Evolutionary conservation across 2,797 vertebrate genomes (phyloP).

Genomic region (Cirrhinus mrigala): DNA sequence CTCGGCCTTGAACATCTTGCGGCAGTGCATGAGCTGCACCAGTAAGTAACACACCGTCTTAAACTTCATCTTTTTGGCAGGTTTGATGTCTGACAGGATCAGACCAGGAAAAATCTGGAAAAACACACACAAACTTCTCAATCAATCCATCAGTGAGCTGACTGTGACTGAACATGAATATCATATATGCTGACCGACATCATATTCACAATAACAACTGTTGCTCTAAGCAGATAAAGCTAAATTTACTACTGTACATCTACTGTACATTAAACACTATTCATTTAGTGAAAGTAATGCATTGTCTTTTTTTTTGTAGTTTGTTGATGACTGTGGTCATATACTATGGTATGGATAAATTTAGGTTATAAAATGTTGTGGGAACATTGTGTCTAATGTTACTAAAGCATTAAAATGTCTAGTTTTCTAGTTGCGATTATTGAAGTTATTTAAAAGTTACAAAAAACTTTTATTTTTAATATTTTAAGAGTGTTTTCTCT

Average conservation of each 20-base stretch:
- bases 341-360: too few relatives aligned
- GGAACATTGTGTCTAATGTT: too few relatives aligned
- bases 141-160: neutral
- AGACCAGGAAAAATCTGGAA: slow-evolving; percentile 88
- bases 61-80: slow-evolving; percentile 92
- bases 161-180: neutral
- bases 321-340: neutral
- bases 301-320: neutral
- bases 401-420: neutral
- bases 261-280: too few relatives aligned
- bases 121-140: neutral
- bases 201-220: neutral
- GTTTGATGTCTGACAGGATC: slow-evolving; percentile 91
- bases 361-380: too few relatives aligned
- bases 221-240: neutral
- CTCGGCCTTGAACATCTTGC: slow-evolving; percentile 93
- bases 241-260: too few relatives aligned
- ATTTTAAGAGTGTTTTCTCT: too few relatives aligned
- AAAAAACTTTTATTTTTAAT: too few relatives aligned
- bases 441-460: too few relatives aligned
- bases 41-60: slow-evolving; percentile 91
- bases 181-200: neutral
- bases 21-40: slow-evolving; percentile 92
- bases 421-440: too few relatives aligned
- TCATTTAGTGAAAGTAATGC: too few relatives aligned